Base-by-base conservation (phyloP, 1,140 invertebrate genomes). In the Drosophila repleta region DNA sequence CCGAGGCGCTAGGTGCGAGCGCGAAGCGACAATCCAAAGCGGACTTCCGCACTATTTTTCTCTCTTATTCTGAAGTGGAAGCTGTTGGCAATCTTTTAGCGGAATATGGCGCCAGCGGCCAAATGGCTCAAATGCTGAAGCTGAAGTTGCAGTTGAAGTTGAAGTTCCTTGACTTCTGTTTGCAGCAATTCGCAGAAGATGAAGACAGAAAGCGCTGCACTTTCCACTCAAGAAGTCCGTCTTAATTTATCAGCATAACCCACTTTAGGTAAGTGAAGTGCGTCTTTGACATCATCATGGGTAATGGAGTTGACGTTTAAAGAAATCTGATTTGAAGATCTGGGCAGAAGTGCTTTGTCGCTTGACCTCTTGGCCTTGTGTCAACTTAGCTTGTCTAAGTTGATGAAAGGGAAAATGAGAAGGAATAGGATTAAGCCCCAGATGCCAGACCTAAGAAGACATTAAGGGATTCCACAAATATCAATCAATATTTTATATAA, bases 41-140 rank as follows among this genome's bases (percentile, higher is more conserved):
- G 39, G 20, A 43, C 39, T 26, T 57, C 53, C 53, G 53, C 53
- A 43, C 53, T 43, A 43, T 43, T 43, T 5, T 45, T 17, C 39
- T 15, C n/a, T 29, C 29, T 29, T 29, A 8, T 5, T 45, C n/a
- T 17, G 39, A 51, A 51, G 11, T 11, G 55, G 2, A 17, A 17
- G 39, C 55, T 17, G 24, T 29, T 57, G 39, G 24, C 21, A 56
- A 37, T 43, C 53, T 41, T 35, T 35, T 56, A 43, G 39, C 53
- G 53, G 51, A 35, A 53, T 37, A 11, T 11, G 13, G 29, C 18
- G 18, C 32, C 18, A 37, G 4, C 51, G 32, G 11, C 51, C 15
- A 18, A 32, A 26, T 41, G 53, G 13, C 20, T 45, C 39, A 45
- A 32, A 43, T 17, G 39, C 39, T 17, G n/a, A 43, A 43, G 39